These are phyloP conservation scores for Phyllotis vaccarum DNA, from an alignment of 2,797 vertebrate species.

Conservation along the genomic window DNA sequence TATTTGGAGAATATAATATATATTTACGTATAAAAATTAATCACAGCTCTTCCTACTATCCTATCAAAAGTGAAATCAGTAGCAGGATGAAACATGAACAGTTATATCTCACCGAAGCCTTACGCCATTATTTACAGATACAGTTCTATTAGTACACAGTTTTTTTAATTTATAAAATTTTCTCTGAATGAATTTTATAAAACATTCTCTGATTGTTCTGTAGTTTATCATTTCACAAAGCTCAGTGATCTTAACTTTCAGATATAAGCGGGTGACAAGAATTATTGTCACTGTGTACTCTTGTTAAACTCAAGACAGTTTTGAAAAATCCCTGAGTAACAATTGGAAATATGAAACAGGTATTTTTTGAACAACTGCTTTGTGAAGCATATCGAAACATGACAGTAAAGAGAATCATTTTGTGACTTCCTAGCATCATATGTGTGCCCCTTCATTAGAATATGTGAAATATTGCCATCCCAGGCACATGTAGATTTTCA, in stretches of 20 bases:
- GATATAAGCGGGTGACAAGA: background rate
- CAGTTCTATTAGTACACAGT: background rate
- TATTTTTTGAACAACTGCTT: background rate
- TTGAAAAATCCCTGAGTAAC: background rate
- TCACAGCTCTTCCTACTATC: background rate
- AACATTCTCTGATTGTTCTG: background rate
- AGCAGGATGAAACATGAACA: background rate
- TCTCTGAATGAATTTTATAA: no score
- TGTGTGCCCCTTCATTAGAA: background rate
- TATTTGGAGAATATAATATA: background rate
- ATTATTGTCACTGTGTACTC: background rate
- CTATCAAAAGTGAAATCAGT: background rate
- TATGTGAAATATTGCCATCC: background rate
- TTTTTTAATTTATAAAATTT: no score
- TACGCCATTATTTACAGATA: background rate
- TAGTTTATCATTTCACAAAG: background rate
- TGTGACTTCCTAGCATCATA: background rate
- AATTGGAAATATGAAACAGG: background rate
- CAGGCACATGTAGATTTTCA: background rate
- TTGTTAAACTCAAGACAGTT: conserved; percentile 33
- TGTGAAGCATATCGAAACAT: background rate
- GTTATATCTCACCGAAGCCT: background rate
- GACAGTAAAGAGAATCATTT: background rate
- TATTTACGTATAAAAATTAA: background rate
- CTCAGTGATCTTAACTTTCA: background rate